These are phyloP conservation scores for Agrotis ipsilon DNA, from an alignment of 2,888 invertebrate genomes.

Conservation along the genomic window DNA sequence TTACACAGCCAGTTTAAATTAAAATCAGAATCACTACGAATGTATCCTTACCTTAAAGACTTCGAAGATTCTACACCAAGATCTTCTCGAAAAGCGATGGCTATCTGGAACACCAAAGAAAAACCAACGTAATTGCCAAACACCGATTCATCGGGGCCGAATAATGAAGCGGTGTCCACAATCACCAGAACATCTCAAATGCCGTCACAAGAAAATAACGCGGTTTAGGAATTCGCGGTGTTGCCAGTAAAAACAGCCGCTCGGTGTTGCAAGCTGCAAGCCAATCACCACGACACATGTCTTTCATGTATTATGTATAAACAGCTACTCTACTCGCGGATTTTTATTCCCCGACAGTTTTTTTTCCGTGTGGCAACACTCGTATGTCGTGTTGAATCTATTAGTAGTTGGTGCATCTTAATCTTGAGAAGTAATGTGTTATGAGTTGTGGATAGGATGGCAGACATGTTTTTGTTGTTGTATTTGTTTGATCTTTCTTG, in stretches of 20 bases:
- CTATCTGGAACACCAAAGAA: neutral
- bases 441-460: conserved; percentile 44
- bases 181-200: conserved; percentile 40
- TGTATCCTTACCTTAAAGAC: too few species aligned
- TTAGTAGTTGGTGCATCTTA: conserved; percentile 59
- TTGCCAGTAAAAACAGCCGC: conserved; percentile 61
- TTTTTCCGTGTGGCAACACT: conserved; percentile 36
- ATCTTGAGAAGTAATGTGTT: conserved; percentile 57
- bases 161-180: conserved; percentile 56
- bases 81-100: neutral
- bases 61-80: neutral
- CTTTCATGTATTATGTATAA: conserved; percentile 75
- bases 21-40: too few species aligned
- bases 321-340: conserved; percentile 50
- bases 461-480: conserved; percentile 44
- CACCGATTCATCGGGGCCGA: conserved; percentile 11
- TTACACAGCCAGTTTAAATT: too few species aligned
- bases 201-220: conserved; percentile 52
- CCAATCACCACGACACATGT: conserved; percentile 79
- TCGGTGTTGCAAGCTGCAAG: conserved; percentile 65
- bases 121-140: conserved; percentile 8
- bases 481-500: conserved; percentile 33
- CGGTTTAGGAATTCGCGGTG: conserved; percentile 50
- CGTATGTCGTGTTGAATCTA: conserved; percentile 55
- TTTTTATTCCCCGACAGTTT: conserved; percentile 58